A percentile compares a stretch with the other conserved stretches of the same genome.
Conservation (phyloP, 2,888 invertebrate species). For the Clivina fossor region DNA sequence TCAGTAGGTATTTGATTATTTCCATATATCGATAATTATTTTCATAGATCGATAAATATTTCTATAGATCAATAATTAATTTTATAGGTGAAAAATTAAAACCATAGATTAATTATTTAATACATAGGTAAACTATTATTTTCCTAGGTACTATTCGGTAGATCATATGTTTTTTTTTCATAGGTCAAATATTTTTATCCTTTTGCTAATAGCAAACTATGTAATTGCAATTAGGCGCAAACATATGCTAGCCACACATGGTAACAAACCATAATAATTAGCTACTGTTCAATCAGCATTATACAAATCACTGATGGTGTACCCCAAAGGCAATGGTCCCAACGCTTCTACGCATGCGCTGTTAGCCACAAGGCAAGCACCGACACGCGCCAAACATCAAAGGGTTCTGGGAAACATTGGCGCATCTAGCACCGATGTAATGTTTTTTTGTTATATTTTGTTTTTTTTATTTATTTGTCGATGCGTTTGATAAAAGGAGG, state of each 20-base stretch:
- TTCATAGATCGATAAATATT: too few relatives aligned
- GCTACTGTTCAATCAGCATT: slow-evolving; percentile 13
- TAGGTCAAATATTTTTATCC: too few relatives aligned
- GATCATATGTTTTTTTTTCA: too few relatives aligned
- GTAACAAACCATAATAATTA: slow-evolving; percentile 12
- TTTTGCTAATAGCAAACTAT: neutral
- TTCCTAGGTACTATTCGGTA: too few relatives aligned
- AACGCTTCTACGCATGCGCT: neutral
- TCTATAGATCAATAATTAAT: too few relatives aligned
- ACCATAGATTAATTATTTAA: too few relatives aligned
- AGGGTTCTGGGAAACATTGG: slow-evolving; percentile 10
- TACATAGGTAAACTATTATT: too few relatives aligned
- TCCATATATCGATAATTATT: too few relatives aligned
- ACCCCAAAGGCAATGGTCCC: neutral
- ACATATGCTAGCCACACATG: neutral
- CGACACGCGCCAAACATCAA: slow-evolving; percentile 9
- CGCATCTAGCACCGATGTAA: too few relatives aligned
- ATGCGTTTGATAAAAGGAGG: neutral
- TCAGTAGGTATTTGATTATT: too few relatives aligned
- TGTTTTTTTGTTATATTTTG: slow-evolving; percentile 4
- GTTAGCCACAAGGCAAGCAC: neutral
- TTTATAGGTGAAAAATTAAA: too few relatives aligned
- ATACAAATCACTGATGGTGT: neutral
- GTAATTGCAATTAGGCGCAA: neutral
- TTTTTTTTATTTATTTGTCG: slow-evolving; percentile 4